Percentiles rank a stretch among this genome's conserved stretches.
Evolutionary conservation across 2,113 vertebrate species (phyloP).

Genomic region (Crypturellus undulatus): DNA sequence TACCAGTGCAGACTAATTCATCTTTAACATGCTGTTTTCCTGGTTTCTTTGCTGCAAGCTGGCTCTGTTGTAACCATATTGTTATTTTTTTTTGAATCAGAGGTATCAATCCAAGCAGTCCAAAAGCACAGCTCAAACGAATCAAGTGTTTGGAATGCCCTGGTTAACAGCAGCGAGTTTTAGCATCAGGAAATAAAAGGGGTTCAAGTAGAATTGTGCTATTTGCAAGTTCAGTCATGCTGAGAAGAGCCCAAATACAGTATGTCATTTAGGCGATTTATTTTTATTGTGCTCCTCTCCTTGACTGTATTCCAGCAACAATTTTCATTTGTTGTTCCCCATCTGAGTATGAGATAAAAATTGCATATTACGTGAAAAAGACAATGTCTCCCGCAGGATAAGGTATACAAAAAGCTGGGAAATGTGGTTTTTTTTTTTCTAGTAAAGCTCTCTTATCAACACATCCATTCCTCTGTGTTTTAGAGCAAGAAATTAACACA

Average conservation of each 20-base stretch:
- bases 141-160: background rate
- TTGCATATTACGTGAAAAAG: background rate
- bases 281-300: background rate
- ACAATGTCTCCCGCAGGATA: background rate
- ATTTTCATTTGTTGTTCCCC: background rate
- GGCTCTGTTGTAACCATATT: background rate
- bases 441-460: background rate
- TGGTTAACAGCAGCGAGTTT: background rate
- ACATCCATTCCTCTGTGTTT: background rate
- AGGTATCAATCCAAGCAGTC: background rate
- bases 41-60: conserved; percentile 41
- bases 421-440: background rate
- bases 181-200: background rate
- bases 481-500: background rate
- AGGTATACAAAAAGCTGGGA: background rate
- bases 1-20: conserved; percentile 51
- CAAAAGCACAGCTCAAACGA: background rate
- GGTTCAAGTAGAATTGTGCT: background rate
- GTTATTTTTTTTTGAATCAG: background rate
- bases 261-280: background rate
- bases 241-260: background rate
- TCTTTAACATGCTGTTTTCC: conserved; percentile 12
- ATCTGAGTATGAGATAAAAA: background rate
- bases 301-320: background rate
- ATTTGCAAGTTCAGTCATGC: background rate